Evolutionary conservation across 2,113 vertebrate genomes (phyloP).

Genomic region (Pristiophorus japonicus): DNA sequence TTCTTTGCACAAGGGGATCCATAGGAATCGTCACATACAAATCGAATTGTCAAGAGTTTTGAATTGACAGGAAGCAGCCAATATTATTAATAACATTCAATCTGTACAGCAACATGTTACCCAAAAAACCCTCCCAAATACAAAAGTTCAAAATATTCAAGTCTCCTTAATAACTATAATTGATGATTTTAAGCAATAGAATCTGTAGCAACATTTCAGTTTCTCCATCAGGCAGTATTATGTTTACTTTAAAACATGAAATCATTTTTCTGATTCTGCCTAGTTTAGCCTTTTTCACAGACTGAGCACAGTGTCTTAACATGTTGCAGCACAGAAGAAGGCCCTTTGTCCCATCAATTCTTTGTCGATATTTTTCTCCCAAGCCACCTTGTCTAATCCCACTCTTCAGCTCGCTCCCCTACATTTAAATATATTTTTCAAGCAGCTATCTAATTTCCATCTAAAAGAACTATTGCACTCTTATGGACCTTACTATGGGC

Average conservation of each 20-base stretch:
- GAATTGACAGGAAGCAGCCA: not conserved
- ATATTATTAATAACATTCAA: not conserved
- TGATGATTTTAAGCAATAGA: not conserved
- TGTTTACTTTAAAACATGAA: not conserved
- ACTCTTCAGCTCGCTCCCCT: not conserved
- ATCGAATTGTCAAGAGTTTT: not conserved
- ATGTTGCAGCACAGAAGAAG: not conserved
- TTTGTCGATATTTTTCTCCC: not conserved
- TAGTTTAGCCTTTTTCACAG: not conserved
- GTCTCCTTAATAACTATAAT: not conserved
- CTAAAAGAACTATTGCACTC: not conserved
- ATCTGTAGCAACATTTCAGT: not conserved
- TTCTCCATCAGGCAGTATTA: not conserved
- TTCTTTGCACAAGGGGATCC: not conserved
- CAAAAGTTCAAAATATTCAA: not conserved
- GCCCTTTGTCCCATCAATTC: not conserved
- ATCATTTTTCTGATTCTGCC: not conserved
- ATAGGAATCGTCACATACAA: not conserved
- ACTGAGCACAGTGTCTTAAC: not conserved
- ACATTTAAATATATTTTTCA: not conserved
- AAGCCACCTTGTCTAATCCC: not conserved
- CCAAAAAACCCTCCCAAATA: not conserved
- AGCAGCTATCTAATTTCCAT: not conserved
- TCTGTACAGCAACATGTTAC: not conserved
- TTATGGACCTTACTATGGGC: not conserved